Evolutionary conservation across 2,797 vertebrate species (phyloP), one percentile per base, ranked within the genome.

Genomic region (Geotrypetes seraphini): DNA sequence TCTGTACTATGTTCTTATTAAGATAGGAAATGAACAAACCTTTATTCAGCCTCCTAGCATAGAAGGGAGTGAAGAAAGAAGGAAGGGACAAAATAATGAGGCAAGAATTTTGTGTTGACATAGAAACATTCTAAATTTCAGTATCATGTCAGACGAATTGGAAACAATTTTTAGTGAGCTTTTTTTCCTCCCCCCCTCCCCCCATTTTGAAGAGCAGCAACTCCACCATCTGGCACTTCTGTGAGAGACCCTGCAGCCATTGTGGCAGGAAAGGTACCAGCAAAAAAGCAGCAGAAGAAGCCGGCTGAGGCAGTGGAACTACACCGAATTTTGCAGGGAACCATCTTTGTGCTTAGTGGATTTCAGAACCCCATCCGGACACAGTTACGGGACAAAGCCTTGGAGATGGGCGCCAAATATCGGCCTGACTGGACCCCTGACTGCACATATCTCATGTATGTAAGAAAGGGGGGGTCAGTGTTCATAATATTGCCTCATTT

Each of bases 321-420:
- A 27, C 74, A 74, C 12, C 71, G 36, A 24, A 53, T 91, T 31
- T 53, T 95, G 54, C 80, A 87, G 47, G 90, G 86, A 0, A 84
- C 88, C 10, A 85, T 93, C 53, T 85, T 95, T 28, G 90, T 95
- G 22, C 72, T 95, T 38, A 95, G 91, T 1, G 91, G 91, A 27
- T 93, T 95, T 61, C 89, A 93, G 64, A 93, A 93, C 62, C 90
- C 91, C 2, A 89, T 87, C 56, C 81, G 89, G 43, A 87, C 71
- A 0, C 88, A 93, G 31, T 79, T 95, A 22, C 75, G 90, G 33
- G 90, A 93, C 55, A 91, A 90, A 51, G 91, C 90, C 6, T 44
- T 95, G 31, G 86, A 88, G 26, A 77, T 95, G 84, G 90, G 90
- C 11, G 91, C 83, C 36, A 86, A 85, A 39, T 93, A 95, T 41